Evolutionary conservation across 2,888 invertebrate species (phyloP), one percentile per base, ranked within the genome.

Genomic region (Aporophyla nigra): DNA sequence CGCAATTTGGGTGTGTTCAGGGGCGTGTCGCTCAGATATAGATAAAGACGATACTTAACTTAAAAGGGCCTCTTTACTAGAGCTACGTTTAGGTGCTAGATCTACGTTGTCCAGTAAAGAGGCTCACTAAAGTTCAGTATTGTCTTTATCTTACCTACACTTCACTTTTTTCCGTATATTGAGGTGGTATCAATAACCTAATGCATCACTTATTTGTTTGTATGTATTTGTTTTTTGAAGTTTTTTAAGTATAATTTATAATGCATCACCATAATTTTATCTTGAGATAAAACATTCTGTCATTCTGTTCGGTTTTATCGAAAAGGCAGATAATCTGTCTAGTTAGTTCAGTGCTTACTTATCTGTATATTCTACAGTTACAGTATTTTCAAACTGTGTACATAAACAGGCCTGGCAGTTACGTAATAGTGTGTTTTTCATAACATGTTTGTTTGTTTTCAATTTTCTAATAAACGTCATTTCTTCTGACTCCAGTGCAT

Each of bases 261-360:
- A 70, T 61, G 51, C 33, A 27, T 69, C 66, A 70, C 56, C 56
- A 81, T 82, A 70, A 58, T 82, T 67, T 67, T 53, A 82, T 80
- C 58, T 80, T 24, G 14, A 49, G 77, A 80, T 82, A 82, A 70
- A 76, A 58, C 19, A 19, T 53, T 76, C 16, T 21, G 21, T 10
- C n/a, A n/a, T n/a, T n/a, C n/a, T n/a, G n/a, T n/a, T n/a, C n/a
- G 21, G 66, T 56, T 67, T 43, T 81, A 74, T 74, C 62, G 56
- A 56, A 81, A 74, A 67, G 0, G 21, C 16, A 65, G 79, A 82
- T 82, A 33, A 82, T 82, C 63, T 51, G 49, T 71, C 49, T 58
- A 70, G 27, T 21, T 63, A 54, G 16, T 19, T 59, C 33, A 33
- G 33, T 33, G 56, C 0, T 14, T 33, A 68, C 46, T 69, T 76